These are phyloP conservation scores for Agelastica alni DNA, from an alignment of 2,888 invertebrate genomes.

Conservation along the genomic window DNA sequence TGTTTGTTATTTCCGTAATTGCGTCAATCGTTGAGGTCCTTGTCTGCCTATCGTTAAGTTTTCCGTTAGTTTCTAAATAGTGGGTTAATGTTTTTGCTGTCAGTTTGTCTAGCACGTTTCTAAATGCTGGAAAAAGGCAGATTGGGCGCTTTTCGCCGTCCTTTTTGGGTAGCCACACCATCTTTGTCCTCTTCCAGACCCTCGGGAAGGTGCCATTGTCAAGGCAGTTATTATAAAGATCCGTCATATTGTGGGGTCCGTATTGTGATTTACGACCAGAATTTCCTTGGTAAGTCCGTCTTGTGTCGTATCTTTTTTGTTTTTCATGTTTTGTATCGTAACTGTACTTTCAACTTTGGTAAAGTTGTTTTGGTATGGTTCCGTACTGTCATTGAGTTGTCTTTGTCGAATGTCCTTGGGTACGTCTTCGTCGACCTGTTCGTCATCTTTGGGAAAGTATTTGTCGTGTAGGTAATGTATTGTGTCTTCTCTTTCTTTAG, in stretches of 20 bases:
- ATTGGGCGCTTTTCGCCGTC: neutral
- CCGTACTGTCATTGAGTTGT: neutral
- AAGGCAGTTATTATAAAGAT: neutral
- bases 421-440: constrained; percentile 6
- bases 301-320: neutral
- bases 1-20: neutral
- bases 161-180: too few relatives aligned
- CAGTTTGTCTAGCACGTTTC: constrained; percentile 43
- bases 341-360: neutral
- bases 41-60: constrained; percentile 26
- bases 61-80: constrained; percentile 30
- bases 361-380: neutral
- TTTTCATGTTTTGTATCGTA: neutral
- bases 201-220: neutral
- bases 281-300: neutral
- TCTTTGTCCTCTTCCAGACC: neutral
- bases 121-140: too few relatives aligned
- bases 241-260: neutral
- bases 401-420: neutral
- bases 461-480: constrained; percentile 17
- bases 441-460: constrained; percentile 31
- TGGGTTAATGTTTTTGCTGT: constrained; percentile 35
- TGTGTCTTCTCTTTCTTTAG: constrained; percentile 17
- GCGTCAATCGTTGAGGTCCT: neutral
- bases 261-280: neutral